These are phyloP conservation scores for Myrmophylax atrothorax DNA, from an alignment of 2,113 vertebrate genomes.

Conservation along the genomic window DNA sequence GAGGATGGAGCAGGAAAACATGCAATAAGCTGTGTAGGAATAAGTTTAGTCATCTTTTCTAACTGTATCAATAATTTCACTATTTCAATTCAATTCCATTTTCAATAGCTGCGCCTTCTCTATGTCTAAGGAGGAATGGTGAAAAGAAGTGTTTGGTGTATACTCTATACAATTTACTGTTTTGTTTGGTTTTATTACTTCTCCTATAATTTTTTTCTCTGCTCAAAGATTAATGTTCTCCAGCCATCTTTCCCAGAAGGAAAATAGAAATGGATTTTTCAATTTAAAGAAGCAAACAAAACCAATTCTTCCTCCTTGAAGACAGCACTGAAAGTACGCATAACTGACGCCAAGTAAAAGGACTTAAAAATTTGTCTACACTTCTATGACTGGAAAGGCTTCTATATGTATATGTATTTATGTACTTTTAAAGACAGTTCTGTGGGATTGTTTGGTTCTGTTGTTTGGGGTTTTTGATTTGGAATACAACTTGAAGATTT, in stretches of 20 bases:
- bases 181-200: constrained; percentile 43
- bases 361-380: not conserved
- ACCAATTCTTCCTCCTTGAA: not conserved
- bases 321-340: not conserved
- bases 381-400: not conserved
- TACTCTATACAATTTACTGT: not conserved
- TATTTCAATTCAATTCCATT: not conserved
- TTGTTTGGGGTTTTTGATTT: not conserved
- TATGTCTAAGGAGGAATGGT: not conserved
- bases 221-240: not conserved
- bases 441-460: fast-evolving
- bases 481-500: not conserved
- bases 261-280: constrained; percentile 54
- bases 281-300: constrained; percentile 32
- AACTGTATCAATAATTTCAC: not conserved
- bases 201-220: constrained; percentile 7
- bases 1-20: not conserved
- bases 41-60: not conserved
- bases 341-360: not conserved
- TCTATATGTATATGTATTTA: not conserved
- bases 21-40: not conserved
- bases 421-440: not conserved
- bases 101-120: not conserved
- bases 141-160: not conserved
- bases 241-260: not conserved